Percentiles rank a stretch among this genome's conserved stretches.
phyloP scores from a whole-genome alignment of 2,888 invertebrate species.

The Oconnorella tubifera region DNA sequence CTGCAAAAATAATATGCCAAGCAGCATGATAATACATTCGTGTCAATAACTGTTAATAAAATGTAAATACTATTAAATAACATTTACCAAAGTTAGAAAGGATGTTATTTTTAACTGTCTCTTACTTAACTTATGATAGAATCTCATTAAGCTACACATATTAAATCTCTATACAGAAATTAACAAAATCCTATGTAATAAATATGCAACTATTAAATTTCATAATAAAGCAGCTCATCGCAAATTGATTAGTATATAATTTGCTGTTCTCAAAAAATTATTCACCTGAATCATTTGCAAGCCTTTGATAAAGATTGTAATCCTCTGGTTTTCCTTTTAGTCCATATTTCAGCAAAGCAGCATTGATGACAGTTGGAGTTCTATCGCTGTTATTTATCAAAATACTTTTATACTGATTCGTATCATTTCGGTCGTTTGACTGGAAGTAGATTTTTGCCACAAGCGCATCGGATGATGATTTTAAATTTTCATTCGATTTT shows the following conservation, averaged over 20 bases:
- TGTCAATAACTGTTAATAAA: too few species aligned
- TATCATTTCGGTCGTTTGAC: background rate
- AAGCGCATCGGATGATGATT: background rate
- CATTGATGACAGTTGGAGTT: background rate
- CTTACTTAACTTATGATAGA: too few species aligned
- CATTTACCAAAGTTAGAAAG: too few species aligned
- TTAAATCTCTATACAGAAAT: background rate
- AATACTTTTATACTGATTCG: slow-evolving; percentile 3
- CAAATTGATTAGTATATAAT: background rate
- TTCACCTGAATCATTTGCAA: background rate
- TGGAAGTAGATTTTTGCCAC: slow-evolving; percentile 2
- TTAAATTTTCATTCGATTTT: background rate
- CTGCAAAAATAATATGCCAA: too few species aligned
- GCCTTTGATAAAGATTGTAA: background rate
- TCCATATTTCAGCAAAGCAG: background rate
- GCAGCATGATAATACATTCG: too few species aligned
- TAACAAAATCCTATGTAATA: background rate
- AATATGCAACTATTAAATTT: background rate
- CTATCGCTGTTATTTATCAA: background rate
- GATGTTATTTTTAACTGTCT: too few species aligned
- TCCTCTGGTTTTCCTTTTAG: background rate
- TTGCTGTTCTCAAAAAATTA: background rate
- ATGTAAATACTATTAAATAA: too few species aligned
- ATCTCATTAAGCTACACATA: too few species aligned
- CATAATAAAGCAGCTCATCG: background rate